Base-by-base conservation (phyloP, 2,113 vertebrate genomes). In the Leptobrachium leishanense region DNA sequence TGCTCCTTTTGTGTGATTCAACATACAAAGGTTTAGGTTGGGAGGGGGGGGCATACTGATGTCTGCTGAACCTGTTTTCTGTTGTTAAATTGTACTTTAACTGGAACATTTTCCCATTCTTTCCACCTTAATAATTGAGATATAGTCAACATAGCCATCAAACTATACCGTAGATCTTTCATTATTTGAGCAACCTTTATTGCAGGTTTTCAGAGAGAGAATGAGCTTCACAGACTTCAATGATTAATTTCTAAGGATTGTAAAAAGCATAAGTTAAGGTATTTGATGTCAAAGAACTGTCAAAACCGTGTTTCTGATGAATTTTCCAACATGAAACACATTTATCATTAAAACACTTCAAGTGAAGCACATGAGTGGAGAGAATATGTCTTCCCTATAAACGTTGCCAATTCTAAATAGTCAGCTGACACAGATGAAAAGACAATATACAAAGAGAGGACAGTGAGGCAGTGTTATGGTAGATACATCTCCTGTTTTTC, bases 201-300 rank as follows among this genome's bases (percentile, higher is more conserved):
- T 5, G 4, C 8, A 5, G 46, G 46, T 50, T 50, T 50, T 50
- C 46, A 50, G 8, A 50, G 46, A 50, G 46, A 50, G 4, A 5
- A 31, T 50, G 4, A 50, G 46, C 8, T 50, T 50, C 4, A 50
- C 20, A 31, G 20, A 31, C 4, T 50, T 4, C 46, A 59, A 59
- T 59, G 13, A 59, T 12, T 59, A 1, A 13, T 59, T 59, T 59
- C 55, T 11, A 40, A 55, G 50, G 13, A 55, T 72, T 40, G 10
- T n/a, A 46, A 46, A 74, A 31, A 43, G 40, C 12, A 12, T 72
- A 41, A 42, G 7, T 75, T 72, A 39, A 72, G 39, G 50, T 31
- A 7, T 65, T 65, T 46, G 43, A 65, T 65, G 43, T 65, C 1
- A 65, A 75, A 75, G 15, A 50, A 50, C 73, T 31, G 43, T 65